Evolutionary conservation across 2,888 invertebrate genomes (phyloP).

Genomic region (Drosophila kuntzei): DNA sequence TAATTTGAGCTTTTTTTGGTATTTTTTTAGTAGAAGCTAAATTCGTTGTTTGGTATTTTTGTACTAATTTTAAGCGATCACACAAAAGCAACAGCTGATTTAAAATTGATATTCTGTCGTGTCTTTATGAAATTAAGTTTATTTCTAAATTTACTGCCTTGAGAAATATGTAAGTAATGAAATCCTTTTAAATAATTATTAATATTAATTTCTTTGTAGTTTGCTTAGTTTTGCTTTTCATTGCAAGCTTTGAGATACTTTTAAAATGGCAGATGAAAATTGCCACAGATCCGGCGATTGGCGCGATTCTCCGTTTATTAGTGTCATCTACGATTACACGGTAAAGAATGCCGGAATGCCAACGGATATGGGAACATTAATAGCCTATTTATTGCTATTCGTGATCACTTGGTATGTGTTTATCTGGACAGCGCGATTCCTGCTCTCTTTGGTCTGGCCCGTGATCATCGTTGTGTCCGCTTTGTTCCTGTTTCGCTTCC

Average conservation of each 20-base stretch:
- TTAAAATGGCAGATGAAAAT: constrained; percentile 24
- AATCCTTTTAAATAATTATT: background rate
- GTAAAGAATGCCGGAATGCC: constrained; percentile 66
- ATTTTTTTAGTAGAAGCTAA: constrained; percentile 5
- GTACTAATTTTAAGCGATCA: background rate
- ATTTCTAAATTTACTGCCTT: background rate
- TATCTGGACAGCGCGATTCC: constrained; percentile 58
- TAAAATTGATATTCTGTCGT: constrained; percentile 1
- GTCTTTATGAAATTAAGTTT: no score
- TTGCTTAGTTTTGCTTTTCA: constrained; percentile 13
- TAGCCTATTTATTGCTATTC: constrained; percentile 69
- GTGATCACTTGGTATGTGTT: constrained; percentile 73
- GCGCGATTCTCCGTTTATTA: constrained; percentile 31
- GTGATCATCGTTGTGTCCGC: constrained; percentile 61
- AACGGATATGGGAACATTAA: constrained; percentile 55
- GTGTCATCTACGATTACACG: constrained; percentile 68
- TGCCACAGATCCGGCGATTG: constrained; percentile 33
- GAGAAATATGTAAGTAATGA: constrained; percentile 7
- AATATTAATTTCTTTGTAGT: constrained; percentile 2
- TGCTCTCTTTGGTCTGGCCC: constrained; percentile 77
- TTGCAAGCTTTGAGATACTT: background rate
- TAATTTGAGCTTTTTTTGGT: constrained; percentile 7
- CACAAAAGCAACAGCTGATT: constrained; percentile 23
- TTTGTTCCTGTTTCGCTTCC: constrained; percentile 44
- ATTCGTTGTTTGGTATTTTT: constrained; percentile 11